Percentiles rank a stretch among this genome's conserved stretches.
phyloP scores from a whole-genome alignment of 2,797 vertebrate species.

The Ptychadena robeensis region DNA sequence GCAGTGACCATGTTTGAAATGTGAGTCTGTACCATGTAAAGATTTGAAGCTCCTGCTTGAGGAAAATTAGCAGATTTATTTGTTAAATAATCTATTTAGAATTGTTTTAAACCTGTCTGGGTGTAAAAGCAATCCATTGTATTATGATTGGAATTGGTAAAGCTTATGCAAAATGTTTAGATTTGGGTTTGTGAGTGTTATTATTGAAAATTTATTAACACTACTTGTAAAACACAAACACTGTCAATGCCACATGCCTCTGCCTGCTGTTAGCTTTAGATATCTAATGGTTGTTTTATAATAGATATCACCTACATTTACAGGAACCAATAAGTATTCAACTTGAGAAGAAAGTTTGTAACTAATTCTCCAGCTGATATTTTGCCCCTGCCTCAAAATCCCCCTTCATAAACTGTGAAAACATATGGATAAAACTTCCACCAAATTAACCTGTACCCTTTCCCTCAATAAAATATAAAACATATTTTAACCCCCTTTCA shows the following conservation, averaged over 20 bases:
- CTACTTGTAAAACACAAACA: constrained; percentile 36
- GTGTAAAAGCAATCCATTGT: background rate
- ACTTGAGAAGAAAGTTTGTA: constrained; percentile 18
- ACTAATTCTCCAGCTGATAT: constrained; percentile 21
- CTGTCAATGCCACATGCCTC: constrained; percentile 3
- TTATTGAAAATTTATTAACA: constrained; percentile 20
- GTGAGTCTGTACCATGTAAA: too few species aligned
- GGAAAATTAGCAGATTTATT: too few species aligned
- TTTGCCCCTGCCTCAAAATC: constrained; percentile 13
- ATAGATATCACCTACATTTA: constrained; percentile 4
- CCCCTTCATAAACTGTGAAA: constrained; percentile 14
- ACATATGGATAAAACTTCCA: constrained; percentile 27
- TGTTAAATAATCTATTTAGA: too few species aligned
- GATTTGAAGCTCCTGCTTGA: too few species aligned
- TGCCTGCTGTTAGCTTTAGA: constrained; percentile 15
- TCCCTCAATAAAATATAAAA: constrained; percentile 45
- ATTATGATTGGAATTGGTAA: background rate
- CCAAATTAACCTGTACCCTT: constrained; percentile 27
- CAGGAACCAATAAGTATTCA: constrained; percentile 9
- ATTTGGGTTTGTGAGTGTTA: constrained; percentile 2
- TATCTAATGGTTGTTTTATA: background rate
- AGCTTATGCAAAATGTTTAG: constrained; percentile 3
- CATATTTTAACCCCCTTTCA: constrained; percentile 40
- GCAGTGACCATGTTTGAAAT: too few species aligned
- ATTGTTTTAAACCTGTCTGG: too few species aligned